phyloP scores from a whole-genome alignment of 2,888 invertebrate species.

The Scaptomyza polygonia region DNA sequence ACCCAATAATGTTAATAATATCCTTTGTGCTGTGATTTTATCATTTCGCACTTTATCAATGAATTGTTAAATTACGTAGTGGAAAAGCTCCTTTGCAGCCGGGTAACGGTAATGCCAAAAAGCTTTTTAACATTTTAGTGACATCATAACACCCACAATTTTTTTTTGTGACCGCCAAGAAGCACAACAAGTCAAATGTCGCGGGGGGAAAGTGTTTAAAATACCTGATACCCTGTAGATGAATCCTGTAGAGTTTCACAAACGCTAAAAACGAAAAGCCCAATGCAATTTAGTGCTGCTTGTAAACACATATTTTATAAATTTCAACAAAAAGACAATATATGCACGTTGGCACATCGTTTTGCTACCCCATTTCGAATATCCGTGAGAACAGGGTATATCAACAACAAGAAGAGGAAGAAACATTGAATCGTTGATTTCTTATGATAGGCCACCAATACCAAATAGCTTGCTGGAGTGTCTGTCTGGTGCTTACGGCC shows the following conservation, averaged over 20 bases:
- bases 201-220: background rate
- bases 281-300: background rate
- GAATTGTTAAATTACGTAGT: constrained; percentile 17
- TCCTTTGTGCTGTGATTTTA: constrained; percentile 15
- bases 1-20: background rate
- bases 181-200: constrained; percentile 48
- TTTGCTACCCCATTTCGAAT: background rate
- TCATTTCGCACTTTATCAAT: constrained; percentile 31
- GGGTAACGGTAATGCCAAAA: constrained; percentile 36
- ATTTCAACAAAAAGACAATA: background rate
- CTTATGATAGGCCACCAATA: constrained; percentile 36
- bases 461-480: constrained; percentile 23
- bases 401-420: constrained; percentile 18
- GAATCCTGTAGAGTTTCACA: too few species aligned
- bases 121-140: constrained; percentile 42
- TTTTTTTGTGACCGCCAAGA: constrained; percentile 26
- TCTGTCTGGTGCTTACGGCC: constrained; percentile 34
- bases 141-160: constrained; percentile 58
- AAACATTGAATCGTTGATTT: constrained; percentile 45
- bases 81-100: constrained; percentile 39
- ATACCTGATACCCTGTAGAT: constrained; percentile 18
- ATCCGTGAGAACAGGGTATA: constrained; percentile 27
- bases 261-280: too few species aligned
- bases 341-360: background rate
- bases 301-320: background rate